These are phyloP conservation scores for Polyommatus iphigenia DNA, from an alignment of 2,888 invertebrate species.

Conservation along the genomic window DNA sequence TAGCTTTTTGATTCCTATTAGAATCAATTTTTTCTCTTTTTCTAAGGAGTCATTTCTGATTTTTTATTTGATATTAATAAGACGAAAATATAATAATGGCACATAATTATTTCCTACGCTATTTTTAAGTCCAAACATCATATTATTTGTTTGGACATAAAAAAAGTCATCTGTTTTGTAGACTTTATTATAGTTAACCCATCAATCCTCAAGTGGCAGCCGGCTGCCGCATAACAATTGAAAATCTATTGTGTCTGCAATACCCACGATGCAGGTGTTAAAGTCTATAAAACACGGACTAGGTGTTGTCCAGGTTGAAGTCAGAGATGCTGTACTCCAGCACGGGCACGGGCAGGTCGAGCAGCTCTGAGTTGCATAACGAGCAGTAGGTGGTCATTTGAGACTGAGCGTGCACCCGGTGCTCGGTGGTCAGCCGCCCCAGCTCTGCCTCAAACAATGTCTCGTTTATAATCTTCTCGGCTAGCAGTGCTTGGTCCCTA, in stretches of 20 bases:
- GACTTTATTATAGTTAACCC: no score
- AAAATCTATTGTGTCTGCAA: no score
- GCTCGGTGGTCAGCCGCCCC: constrained; percentile 26
- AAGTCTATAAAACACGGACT: not conserved
- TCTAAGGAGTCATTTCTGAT: no score
- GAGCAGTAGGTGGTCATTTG: not conserved
- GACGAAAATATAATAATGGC: not conserved
- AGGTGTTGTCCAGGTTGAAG: not conserved
- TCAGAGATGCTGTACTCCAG: not conserved
- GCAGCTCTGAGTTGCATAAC: not conserved
- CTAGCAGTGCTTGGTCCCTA: constrained; percentile 34
- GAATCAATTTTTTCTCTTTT: no score
- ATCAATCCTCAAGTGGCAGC: no score
- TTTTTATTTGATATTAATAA: not conserved
- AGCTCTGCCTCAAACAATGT: constrained; percentile 35
- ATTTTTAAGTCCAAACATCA: no score
- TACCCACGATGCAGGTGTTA: no score
- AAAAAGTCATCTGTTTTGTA: no score
- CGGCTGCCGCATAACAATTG: no score
- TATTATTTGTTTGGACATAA: no score
- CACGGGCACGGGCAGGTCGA: constrained; percentile 17
- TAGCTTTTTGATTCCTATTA: no score
- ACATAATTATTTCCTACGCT: not conserved
- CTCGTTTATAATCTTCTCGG: constrained; percentile 38
- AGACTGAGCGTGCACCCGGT: not conserved